phyloP scores from a whole-genome alignment of 2,113 vertebrate genomes.

The Coptodon rendalli region DNA sequence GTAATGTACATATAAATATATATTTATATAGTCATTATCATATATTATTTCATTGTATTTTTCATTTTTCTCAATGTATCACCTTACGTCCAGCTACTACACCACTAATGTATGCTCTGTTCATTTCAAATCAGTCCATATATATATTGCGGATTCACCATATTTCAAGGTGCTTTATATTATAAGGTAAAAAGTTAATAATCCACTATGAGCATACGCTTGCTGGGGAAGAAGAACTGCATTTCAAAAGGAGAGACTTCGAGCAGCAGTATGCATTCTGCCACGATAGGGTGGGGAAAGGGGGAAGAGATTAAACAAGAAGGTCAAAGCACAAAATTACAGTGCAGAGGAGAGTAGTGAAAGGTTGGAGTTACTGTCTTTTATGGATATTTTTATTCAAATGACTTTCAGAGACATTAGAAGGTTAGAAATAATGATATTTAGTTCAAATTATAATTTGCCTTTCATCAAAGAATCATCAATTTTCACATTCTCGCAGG shows the following conservation, averaged over 20 bases:
- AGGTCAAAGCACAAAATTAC: background rate
- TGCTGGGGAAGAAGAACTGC: background rate
- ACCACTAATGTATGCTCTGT: background rate
- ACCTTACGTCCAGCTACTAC: background rate
- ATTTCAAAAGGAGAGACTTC: background rate
- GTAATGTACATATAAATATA: constrained; percentile 25
- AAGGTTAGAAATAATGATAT: background rate
- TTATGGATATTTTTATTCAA: background rate
- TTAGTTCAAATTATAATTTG: background rate
- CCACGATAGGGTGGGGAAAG: background rate
- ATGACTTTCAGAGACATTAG: background rate
- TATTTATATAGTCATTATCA: background rate
- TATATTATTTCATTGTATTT: background rate
- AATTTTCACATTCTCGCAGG: background rate
- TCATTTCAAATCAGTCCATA: background rate
- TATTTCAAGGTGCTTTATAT: background rate
- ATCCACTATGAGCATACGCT: background rate
- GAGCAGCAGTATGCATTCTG: background rate
- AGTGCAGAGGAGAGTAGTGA: background rate
- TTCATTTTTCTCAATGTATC: background rate
- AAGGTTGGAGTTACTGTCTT: background rate
- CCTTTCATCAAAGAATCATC: background rate
- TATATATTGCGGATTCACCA: background rate
- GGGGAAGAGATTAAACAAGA: background rate
- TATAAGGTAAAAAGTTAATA: background rate